Conservation (phyloP, 2,113 vertebrate species). For the Python bivittatus region DNA sequence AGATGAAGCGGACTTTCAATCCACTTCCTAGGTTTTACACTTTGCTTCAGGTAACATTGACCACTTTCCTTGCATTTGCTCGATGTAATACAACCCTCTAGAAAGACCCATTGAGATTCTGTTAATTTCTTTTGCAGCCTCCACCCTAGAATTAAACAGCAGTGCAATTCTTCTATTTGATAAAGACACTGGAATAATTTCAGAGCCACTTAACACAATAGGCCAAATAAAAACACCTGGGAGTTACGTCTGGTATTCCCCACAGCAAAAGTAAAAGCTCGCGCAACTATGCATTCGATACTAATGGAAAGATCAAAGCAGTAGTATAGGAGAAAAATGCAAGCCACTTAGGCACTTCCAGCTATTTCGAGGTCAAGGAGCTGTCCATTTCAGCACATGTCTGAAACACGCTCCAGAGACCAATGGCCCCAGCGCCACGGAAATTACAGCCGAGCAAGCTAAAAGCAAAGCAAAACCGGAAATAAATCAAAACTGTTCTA, state of each 20-base stretch:
- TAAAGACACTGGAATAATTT: not conserved
- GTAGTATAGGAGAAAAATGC: not conserved
- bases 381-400: conserved; percentile 76
- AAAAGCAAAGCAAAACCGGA: not conserved
- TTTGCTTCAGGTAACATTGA: fast-evolving
- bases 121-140: fast-evolving
- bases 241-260: not conserved
- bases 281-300: not conserved
- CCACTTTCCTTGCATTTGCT: fast-evolving
- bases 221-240: not conserved
- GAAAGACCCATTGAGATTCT: not conserved
- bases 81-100: not conserved
- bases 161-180: not conserved
- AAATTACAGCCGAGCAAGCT: not conserved
- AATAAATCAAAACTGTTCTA: not conserved
- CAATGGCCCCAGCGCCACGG: not conserved
- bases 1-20: not conserved
- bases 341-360: not conserved
- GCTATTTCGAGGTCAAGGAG: conserved; percentile 41
- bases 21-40: not conserved
- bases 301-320: not conserved
- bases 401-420: not conserved
- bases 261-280: not conserved
- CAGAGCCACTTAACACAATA: not conserved
- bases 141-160: not conserved